Percentiles rank a stretch among this genome's conserved stretches.
phyloP scores from a whole-genome alignment of 2,888 invertebrate genomes.

The Reticulitermes lucifugus region DNA sequence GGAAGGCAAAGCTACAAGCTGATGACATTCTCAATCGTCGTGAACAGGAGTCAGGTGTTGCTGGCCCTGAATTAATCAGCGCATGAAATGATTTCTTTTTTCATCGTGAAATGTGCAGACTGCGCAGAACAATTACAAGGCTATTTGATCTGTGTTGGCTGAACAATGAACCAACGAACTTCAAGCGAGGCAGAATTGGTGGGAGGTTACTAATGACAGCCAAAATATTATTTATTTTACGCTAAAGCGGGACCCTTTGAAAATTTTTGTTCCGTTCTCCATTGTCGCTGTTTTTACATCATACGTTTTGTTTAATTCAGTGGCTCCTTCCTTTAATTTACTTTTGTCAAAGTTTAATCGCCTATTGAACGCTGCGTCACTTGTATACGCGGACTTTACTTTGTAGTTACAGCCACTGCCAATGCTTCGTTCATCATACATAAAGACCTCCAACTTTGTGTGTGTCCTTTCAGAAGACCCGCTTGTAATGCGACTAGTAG shows the following conservation, averaged over 20 bases:
- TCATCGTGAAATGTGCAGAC: neutral
- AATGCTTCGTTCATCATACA: neutral
- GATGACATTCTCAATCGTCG: neutral
- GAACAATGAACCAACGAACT: no score
- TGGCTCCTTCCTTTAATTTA: neutral
- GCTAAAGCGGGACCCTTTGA: neutral
- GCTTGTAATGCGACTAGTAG: no score
- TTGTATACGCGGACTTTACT: neutral
- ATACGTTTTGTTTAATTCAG: constrained; percentile 29
- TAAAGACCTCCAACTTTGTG: neutral
- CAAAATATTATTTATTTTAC: neutral
- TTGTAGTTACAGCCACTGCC: neutral
- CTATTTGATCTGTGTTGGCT: neutral
- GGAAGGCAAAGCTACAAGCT: neutral
- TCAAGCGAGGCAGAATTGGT: neutral
- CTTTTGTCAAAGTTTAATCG: constrained; percentile 11
- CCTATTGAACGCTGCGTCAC: constrained; percentile 9
- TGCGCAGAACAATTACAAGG: neutral
- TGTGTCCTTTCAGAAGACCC: no score
- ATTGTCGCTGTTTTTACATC: constrained; percentile 29
- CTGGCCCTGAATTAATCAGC: neutral
- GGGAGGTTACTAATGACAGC: neutral
- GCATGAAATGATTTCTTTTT: neutral
- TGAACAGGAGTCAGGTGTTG: neutral
- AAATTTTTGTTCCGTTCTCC: neutral